Evolutionary conservation across 2,113 vertebrate genomes (phyloP), one percentile per base, ranked within the genome.

Genomic region (western clawed frog (Xenopus tropicalis)): DNA sequence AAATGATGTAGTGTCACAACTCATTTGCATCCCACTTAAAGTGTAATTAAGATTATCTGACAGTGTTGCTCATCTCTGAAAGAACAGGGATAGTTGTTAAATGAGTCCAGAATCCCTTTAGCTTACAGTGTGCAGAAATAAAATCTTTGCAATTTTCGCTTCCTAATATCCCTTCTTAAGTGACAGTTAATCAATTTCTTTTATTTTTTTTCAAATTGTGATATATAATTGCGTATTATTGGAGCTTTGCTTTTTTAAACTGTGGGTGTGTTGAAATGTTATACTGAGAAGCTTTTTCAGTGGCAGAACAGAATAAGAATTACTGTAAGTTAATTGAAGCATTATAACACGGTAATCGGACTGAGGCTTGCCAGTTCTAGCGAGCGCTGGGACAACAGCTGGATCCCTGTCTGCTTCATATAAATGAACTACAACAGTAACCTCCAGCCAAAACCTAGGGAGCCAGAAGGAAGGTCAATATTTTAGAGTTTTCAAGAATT

Each of bases 11-110:
- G 86, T 89, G 91, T 91, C 91, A 89, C 91, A 91, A 91, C 84
- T 91, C 89, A 91, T 90, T 91, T 92, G 86, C 89, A 91, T 91
- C 85, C 85, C 86, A 91, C 88, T 92, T 91, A 90, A 89, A 89
- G 81, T 89, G 84, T 89, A 92, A 92, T 91, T 91, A 91, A 89
- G 86, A 88, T 89, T 89, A 84, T 82, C 85, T 90, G 90, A 91
- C 90, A 91, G 87, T 84, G 79, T 79, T 79, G 88, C 86, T 89
- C 88, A 91, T 85, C 58, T 83, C 85, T 89, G 84, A 85, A 83
- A 89, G 87, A 89, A 88, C 86, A 90, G 83, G 91, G 87, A 87
- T 86, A 83, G 85, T 82, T 91, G 86, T 78, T 89, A 91, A 89
- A 90, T 91, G 90, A 91, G 89, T 88, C 82, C 85, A 86, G 83